phyloP scores from a whole-genome alignment of 2,888 invertebrate genomes.

The Chymomyza amoena region DNA sequence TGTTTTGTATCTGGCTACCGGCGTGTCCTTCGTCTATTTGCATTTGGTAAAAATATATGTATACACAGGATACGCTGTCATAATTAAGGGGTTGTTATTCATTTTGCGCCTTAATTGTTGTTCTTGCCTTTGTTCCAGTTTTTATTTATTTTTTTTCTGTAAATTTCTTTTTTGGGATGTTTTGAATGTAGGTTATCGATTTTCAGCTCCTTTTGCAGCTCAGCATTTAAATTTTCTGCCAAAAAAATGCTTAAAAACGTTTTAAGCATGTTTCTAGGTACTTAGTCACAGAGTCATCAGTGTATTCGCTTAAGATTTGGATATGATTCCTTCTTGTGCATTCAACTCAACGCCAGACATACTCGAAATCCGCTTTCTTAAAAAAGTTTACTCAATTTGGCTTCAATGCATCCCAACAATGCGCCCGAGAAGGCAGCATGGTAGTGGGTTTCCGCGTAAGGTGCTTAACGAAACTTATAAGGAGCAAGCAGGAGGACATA shows the following conservation, averaged over 20 bases:
- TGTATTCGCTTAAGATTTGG: background rate
- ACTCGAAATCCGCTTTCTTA: conserved; percentile 1
- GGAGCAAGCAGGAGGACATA: background rate
- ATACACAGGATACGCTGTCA: conserved; percentile 17
- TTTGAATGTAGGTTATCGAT: conserved; percentile 65
- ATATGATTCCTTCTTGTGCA: background rate
- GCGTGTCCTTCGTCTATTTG: conserved; percentile 39
- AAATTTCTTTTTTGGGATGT: conserved; percentile 14
- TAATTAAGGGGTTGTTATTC: conserved; percentile 59
- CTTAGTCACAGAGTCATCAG: background rate
- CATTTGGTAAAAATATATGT: background rate
- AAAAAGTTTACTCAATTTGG: conserved; percentile 10
- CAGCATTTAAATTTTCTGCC: conserved; percentile 33
- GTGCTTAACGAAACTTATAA: background rate
- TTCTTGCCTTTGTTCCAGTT: conserved; percentile 40
- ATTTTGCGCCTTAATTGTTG: conserved; percentile 56
- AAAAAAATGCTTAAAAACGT: background rate
- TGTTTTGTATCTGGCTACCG: background rate
- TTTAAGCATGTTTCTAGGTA: background rate
- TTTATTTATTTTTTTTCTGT: conserved; percentile 23
- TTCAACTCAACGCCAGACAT: conserved; percentile 4
- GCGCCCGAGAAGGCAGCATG: background rate
- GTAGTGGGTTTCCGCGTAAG: background rate
- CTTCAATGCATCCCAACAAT: conserved; percentile 8
- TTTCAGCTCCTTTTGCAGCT: conserved; percentile 28